These are phyloP conservation scores for Papilio machaon DNA, from an alignment of 1,140 invertebrate species.

Conservation along the genomic window DNA sequence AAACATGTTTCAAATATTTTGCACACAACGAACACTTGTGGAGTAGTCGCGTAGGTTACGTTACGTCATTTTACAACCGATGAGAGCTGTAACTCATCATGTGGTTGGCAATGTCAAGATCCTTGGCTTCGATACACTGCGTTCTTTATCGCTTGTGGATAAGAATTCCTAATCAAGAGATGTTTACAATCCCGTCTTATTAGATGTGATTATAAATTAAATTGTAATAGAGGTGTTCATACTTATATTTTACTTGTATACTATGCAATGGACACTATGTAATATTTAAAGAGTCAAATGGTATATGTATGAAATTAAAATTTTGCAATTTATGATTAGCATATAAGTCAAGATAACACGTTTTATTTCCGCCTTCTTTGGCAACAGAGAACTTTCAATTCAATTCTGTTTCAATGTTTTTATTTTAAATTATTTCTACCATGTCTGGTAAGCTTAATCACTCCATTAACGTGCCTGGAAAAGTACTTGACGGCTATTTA, in stretches of 20 bases:
- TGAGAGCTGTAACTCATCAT: conserved; percentile 23
- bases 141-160: neutral
- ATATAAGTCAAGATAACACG: neutral
- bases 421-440: neutral
- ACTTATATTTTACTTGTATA: neutral
- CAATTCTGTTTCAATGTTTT: neutral
- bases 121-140: conserved; percentile 15
- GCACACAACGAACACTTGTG: neutral
- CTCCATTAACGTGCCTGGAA: conserved; percentile 36
- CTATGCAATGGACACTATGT: neutral
- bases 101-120: conserved; percentile 10
- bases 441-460: conserved; percentile 15
- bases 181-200: neutral
- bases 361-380: neutral
- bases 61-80: conserved; percentile 11
- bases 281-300: neutral
- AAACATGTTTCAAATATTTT: neutral
- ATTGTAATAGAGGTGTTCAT: neutral
- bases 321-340: neutral
- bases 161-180: conserved; percentile 10
- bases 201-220: neutral
- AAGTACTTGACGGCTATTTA: conserved; percentile 41
- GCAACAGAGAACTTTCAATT: neutral
- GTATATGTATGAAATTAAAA: neutral
- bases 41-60: neutral